These are phyloP conservation scores for Pollimyrus isidori DNA, from an alignment of 2,113 vertebrate species.

Conservation along the genomic window DNA sequence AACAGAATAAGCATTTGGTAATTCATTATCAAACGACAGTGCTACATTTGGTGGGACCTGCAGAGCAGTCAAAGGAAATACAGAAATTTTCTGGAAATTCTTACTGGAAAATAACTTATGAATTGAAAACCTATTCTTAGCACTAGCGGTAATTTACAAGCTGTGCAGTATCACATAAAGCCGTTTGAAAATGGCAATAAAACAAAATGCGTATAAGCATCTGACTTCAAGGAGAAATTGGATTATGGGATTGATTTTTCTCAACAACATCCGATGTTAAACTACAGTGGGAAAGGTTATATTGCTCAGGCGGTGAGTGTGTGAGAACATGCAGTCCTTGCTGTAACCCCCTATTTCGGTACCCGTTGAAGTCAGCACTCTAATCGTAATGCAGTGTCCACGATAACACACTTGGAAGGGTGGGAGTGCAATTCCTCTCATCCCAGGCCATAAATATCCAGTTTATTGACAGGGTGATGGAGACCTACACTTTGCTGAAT, in stretches of 20 bases:
- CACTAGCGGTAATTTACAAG: neutral
- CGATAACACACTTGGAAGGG: neutral
- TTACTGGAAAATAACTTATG: neutral
- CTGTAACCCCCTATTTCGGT: neutral
- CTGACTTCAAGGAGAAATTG: neutral
- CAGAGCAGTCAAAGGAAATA: neutral
- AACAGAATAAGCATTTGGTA: neutral
- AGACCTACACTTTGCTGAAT: neutral
- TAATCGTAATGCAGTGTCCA: neutral
- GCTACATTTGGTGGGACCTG: neutral
- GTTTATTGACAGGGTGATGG: neutral
- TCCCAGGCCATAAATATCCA: neutral
- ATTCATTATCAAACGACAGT: neutral
- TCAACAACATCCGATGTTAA: conserved; percentile 3
- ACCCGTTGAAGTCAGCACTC: neutral
- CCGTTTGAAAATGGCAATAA: neutral
- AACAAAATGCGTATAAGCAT: neutral
- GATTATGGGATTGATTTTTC: conserved; percentile 13
- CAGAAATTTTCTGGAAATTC: neutral
- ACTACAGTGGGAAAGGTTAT: neutral
- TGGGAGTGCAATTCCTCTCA: neutral
- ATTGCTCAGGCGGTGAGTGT: neutral
- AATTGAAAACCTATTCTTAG: neutral
- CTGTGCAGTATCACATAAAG: neutral
- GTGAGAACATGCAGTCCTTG: neutral